Base-by-base conservation (phyloP, 2,888 invertebrate species). In the Tortrix viridana region DNA sequence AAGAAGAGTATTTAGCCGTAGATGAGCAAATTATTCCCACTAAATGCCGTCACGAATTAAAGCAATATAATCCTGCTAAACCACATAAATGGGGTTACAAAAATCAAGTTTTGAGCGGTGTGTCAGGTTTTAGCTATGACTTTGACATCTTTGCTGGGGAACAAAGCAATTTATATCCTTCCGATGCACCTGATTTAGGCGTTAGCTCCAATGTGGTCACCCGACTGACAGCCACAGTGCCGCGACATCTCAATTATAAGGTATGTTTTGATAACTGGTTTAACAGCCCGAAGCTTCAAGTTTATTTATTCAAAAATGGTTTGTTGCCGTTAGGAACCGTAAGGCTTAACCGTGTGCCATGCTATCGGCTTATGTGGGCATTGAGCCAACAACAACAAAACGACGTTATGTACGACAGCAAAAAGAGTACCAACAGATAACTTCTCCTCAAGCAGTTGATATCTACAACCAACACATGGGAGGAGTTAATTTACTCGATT, bases 11-110 rank as follows among this genome's bases (percentile, higher is more conserved):
- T 64, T 38, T 79, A 1, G 71, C 71, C 1, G 69, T 80, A 4
- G 77, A 81, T 65, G 78, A 80, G 44, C 75, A 82, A 68, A 80
- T 82, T 2, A 80, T 81, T 19, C 77, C 76, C 0, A 79, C 76
- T 5, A 82, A 81, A 68, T 22, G 58, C 63, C 48, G 59, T 52
- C 41, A 54, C 7, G 37, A 38, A 37, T 22, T 76, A n/a, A 75
- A 71, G 48, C 76, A 80, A 66, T 80, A 81, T 61, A 81, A 81
- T 65, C 75, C 80, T 5, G 75, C 74, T 60, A 79, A 18, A 22
- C 22, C 22, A 22, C 22, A 22, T 22, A 22, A 22, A 5, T 22
- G 22, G 22, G 22, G 22, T 5, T 81, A 74, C 46, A 79, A 78
- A 72, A 74, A 75, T 48, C 74, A 75, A 67, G 79, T 80, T n/a